Conservation (phyloP, 2,888 invertebrate species). For the Gymnoscelis rufifasciata region DNA sequence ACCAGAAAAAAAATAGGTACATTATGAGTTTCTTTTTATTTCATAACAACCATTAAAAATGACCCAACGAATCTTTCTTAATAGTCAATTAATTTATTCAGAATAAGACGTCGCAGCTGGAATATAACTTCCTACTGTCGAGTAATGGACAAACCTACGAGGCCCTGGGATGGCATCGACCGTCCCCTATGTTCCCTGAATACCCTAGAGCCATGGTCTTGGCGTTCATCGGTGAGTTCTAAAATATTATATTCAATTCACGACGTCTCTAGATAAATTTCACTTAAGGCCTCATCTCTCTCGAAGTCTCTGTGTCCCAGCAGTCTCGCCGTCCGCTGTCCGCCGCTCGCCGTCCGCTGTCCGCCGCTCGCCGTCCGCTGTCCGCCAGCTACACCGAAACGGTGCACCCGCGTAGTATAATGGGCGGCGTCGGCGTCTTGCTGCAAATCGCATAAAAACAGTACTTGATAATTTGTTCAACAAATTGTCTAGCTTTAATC, state of each 20-base stretch:
- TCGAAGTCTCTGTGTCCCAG: no score
- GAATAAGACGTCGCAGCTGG: slow-evolving; percentile 36
- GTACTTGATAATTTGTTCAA: slow-evolving; percentile 49
- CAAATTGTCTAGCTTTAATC: slow-evolving; percentile 45
- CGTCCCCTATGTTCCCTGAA: slow-evolving; percentile 42
- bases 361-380: no score
- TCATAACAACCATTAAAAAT: no score
- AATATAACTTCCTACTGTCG: slow-evolving; percentile 71
- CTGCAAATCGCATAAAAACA: slow-evolving; percentile 42
- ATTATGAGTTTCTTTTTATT: background rate
- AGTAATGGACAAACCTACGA: slow-evolving; percentile 69
- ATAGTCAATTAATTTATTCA: slow-evolving; percentile 25
- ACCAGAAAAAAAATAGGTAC: background rate
- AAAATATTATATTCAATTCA: no score
- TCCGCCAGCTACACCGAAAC: no score
- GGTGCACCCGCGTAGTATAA: no score
- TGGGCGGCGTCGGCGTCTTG: slow-evolving; percentile 17
- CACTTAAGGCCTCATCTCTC: no score
- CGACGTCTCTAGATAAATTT: no score
- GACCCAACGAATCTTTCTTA: background rate
- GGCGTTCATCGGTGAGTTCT: slow-evolving; percentile 62
- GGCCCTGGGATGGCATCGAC: slow-evolving; percentile 64
- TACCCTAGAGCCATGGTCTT: slow-evolving; percentile 47
- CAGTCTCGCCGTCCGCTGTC: no score
- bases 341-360: no score